phyloP scores from a whole-genome alignment of 2,888 invertebrate species.

The Vesta saturnalis region DNA sequence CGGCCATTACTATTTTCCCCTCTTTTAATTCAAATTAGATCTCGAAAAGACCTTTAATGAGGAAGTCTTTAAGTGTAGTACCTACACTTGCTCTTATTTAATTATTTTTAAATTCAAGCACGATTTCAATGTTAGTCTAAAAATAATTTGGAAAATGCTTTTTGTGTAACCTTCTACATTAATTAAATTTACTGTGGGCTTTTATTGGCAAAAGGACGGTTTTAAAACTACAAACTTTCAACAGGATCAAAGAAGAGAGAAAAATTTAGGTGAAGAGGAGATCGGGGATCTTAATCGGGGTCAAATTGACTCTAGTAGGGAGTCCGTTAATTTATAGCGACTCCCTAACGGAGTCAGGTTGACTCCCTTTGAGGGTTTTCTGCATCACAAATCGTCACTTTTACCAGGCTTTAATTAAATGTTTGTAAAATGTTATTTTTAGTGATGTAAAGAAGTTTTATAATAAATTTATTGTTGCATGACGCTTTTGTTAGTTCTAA shows the following conservation, averaged over 20 bases:
- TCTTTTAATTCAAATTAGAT: background rate
- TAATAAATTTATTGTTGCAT: background rate
- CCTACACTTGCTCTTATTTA: background rate
- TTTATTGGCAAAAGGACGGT: background rate
- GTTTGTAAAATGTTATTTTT: background rate
- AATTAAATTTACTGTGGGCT: background rate
- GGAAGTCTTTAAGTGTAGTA: slow-evolving; percentile 1
- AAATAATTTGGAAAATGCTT: too few species aligned
- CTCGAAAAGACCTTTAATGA: background rate
- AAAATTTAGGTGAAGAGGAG: slow-evolving; percentile 36
- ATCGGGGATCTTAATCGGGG: slow-evolving; percentile 75
- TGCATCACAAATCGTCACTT: slow-evolving; percentile 51
- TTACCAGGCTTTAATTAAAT: slow-evolving; percentile 1
- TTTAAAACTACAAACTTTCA: background rate
- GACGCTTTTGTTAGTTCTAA: background rate
- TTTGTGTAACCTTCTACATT: too few species aligned
- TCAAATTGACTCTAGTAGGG: slow-evolving; percentile 99
- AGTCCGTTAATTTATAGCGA: slow-evolving; percentile 89
- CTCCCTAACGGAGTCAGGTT: slow-evolving; percentile 99
- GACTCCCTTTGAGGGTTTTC: slow-evolving; percentile 84
- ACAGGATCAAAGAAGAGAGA: background rate
- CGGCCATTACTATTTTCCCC: background rate
- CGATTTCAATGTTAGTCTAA: background rate
- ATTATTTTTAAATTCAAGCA: background rate
- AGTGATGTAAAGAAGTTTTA: background rate